A percentile compares a stretch with the other conserved stretches of the same genome.
These are phyloP conservation scores for Laterallus jamaicensis DNA, from an alignment of 2,113 vertebrate species.

Conservation along the genomic window DNA sequence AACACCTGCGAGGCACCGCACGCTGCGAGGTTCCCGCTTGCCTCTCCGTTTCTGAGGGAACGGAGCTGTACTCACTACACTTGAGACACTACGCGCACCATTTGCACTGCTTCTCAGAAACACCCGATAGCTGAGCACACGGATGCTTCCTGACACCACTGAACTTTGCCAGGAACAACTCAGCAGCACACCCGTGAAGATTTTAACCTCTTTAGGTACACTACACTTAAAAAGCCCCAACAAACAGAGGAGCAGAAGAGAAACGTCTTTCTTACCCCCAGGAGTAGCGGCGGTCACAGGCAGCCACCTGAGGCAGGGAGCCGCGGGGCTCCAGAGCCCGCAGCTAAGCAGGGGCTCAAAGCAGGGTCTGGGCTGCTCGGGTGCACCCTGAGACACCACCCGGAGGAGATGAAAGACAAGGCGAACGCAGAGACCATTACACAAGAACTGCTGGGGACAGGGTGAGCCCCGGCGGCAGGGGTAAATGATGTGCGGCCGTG, in stretches of 20 bases:
- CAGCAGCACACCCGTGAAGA: fast-evolving
- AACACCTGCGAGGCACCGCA: fast-evolving
- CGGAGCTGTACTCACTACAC: fast-evolving
- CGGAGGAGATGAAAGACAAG: too few species aligned
- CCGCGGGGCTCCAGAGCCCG: too few species aligned
- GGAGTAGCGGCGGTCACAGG: fast-evolving
- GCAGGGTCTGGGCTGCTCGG: too few species aligned
- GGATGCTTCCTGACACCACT: fast-evolving
- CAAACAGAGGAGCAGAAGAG: fast-evolving
- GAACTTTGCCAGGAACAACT: fast-evolving
- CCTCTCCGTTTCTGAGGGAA: neutral
- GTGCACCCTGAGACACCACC: too few species aligned
- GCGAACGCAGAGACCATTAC: too few species aligned
- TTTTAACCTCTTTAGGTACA: fast-evolving
- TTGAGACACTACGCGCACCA: neutral
- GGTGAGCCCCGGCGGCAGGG: too few species aligned
- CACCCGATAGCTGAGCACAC: too few species aligned
- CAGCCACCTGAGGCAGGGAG: fast-evolving
- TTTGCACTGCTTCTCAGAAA: fast-evolving
- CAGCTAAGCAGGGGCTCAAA: too few species aligned
- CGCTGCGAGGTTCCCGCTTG: fast-evolving
- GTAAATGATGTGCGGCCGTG: too few species aligned
- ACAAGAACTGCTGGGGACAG: too few species aligned
- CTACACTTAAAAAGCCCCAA: fast-evolving
- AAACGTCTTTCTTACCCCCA: fast-evolving